Percentiles rank a stretch among this genome's conserved stretches.
Evolutionary conservation across 2,888 invertebrate species (phyloP).

Genomic region (Hybos culiciformis): DNA sequence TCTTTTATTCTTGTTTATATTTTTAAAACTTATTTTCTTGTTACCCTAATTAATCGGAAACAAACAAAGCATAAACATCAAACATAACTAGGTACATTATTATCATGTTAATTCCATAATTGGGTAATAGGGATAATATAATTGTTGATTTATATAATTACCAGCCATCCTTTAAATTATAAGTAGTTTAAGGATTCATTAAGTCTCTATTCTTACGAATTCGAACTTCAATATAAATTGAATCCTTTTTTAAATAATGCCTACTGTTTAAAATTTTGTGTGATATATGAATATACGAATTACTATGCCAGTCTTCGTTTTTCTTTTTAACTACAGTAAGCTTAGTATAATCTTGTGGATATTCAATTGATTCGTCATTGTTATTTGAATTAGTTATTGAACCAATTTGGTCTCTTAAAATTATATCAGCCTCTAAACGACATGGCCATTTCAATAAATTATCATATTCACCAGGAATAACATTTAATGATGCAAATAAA

Average conservation of each 20-base stretch:
- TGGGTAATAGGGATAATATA: no score
- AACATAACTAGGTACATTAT: no score
- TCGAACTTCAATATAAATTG: constrained; percentile 27
- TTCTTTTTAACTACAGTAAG: constrained; percentile 43
- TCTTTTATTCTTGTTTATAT: no score
- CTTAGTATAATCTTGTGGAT: constrained; percentile 51
- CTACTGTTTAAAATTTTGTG: constrained; percentile 28
- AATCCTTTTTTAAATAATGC: constrained; percentile 31
- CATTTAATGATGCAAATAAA: constrained; percentile 52
- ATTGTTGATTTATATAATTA: no score
- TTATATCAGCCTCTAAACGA: constrained; percentile 48
- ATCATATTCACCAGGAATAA: constrained; percentile 58
- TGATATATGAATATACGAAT: constrained; percentile 34
- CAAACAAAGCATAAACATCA: no score
- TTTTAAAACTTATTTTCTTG: no score
- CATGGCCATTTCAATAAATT: constrained; percentile 60
- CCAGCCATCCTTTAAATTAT: no score
- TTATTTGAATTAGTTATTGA: constrained; percentile 22
- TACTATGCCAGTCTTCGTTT: constrained; percentile 32
- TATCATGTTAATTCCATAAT: no score
- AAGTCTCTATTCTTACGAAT: background rate
- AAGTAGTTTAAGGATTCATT: no score
- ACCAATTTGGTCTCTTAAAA: constrained; percentile 48
- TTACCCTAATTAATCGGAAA: no score
- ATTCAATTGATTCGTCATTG: constrained; percentile 9